Conservation (phyloP, 2,113 vertebrate species). For the Xiphophorus couchianus region DNA sequence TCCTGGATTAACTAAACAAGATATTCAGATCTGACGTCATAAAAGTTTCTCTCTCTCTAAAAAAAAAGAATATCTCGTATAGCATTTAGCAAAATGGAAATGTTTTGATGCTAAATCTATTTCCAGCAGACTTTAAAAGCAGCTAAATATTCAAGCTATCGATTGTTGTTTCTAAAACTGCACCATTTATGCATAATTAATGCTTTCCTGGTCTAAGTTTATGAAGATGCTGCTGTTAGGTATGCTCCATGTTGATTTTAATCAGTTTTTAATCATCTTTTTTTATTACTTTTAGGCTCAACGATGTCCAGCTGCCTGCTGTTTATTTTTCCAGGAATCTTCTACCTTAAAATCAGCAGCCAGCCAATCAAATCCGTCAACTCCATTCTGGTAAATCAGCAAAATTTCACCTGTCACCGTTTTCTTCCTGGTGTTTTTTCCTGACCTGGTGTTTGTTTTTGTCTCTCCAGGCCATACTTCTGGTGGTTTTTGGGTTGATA, state of each 20-base stretch:
- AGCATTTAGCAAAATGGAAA: neutral
- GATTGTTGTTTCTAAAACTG: conserved; percentile 36
- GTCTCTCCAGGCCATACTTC: conserved; percentile 80
- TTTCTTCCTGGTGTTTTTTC: neutral
- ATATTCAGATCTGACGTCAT: neutral
- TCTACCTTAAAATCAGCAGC: conserved; percentile 90
- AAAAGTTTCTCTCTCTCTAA: neutral
- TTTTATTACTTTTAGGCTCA: conserved; percentile 75
- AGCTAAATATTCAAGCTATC: conserved; percentile 44
- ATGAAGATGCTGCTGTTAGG: conserved; percentile 29
- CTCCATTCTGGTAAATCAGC: conserved; percentile 84
- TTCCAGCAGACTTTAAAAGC: conserved; percentile 8
- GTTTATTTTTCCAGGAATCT: conserved; percentile 87
- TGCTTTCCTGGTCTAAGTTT: conserved; percentile 29
- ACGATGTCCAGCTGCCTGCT: conserved; percentile 70
- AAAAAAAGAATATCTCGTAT: too few species aligned
- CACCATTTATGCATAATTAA: conserved; percentile 52
- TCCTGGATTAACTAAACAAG: neutral
- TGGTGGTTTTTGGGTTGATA: conserved; percentile 87
- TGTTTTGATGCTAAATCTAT: neutral
- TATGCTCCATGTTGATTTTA: neutral
- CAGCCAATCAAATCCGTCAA: conserved; percentile 83
- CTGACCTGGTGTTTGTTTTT: conserved; percentile 34
- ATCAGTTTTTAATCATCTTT: conserved; percentile 11
- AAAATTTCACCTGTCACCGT: neutral